Base-by-base conservation (phyloP, 2,888 invertebrate genomes). In the Rhagonycha lutea region DNA sequence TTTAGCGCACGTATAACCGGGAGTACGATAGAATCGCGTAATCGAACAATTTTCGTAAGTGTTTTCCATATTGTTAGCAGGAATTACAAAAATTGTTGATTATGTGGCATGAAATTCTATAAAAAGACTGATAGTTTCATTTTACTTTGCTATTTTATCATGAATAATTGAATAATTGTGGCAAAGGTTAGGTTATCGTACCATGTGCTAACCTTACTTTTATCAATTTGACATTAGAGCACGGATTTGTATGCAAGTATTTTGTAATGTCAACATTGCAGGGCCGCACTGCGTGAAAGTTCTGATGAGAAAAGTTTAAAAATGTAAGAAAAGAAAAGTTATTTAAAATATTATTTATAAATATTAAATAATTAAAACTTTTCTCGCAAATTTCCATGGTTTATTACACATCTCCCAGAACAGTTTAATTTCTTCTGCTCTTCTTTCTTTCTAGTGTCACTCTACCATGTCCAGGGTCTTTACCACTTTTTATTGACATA, bases 11-110 rank as follows among this genome's bases (percentile, higher is more conserved):
- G 91, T 92, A 84, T 89, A 91, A 70, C 90, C 92, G 75, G 92
- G 91, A 74, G 88, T 89, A 75, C 91, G 89, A 85, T 91, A 94
- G 85, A 92, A 92, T 85, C 94, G 94, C 4, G 90, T 69, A 61
- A 78, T 75, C 10, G 71, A 73, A 73, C 23, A n/a, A 61, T 76
- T 71, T 72, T 75, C 70, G n/a, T 70, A 32, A 47, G n/a, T 47
- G n/a, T 7, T 47, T n/a, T 47, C 47, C 47, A 47, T 47, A 47
- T 47, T 47, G 47, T 12, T 4, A n/a, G 47, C 7, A 4, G 47
- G 47, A 47, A 47, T 47, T 47, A 47, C n/a, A n/a, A 47, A 47
- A 47, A 47, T 47, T n/a, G n/a, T 26, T 26, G 63, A 24, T 24
- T n/a, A 47, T 47, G 47, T 47, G 47, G 47, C 47, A n/a, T n/a